Base-by-base conservation (phyloP, 2,888 invertebrate species). In the Trissolcus brochymenae region DNA sequence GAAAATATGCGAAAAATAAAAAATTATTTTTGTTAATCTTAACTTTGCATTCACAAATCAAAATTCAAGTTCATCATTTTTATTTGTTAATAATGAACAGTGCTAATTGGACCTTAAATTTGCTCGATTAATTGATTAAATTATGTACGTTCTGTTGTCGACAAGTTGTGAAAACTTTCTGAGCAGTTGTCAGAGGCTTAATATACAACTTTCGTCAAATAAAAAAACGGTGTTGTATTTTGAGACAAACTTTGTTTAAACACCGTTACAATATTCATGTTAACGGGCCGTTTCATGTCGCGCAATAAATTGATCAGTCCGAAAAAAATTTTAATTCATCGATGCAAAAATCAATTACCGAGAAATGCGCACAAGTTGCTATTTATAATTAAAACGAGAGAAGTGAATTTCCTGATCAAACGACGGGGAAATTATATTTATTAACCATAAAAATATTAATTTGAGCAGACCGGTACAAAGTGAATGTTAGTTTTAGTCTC, bases 371-470 rank as follows among this genome's bases (percentile, higher is more conserved):
- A 6, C 35, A 35, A 35, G 35, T 11, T 35, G 11, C 35, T 2
- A 2, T 35, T 35, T 35, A 35, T 35, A 35, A 35, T 35, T 35
- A 35, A 35, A 35, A 25, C n/a, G 9, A 35, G 35, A 11, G 35
- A 35, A 35, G 50, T 17, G 17, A 14, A 50, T 50, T 53, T 51
- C 14, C n/a, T n/a, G 53, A 62, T 62, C 40, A 14, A 14, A 62
- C 29, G 35, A 7, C 19, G 46, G 16, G n/a, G 43, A 21, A 53
- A 53, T 51, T 43, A 54, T 11, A 54, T 64, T 64, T 54, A 53
- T 64, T 53, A 43, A 29, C 16, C 16, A 1, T 13, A 46, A 54
- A 54, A 64, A 54, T 54, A 64, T 54, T 64, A 54, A 64, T 43
- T 43, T 46, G 25, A 40, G 51, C 21, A 3, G 21, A 46, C 9